These are phyloP conservation scores for Ostrea denselamellosa DNA, from an alignment of 1,140 invertebrate species.

Conservation along the genomic window DNA sequence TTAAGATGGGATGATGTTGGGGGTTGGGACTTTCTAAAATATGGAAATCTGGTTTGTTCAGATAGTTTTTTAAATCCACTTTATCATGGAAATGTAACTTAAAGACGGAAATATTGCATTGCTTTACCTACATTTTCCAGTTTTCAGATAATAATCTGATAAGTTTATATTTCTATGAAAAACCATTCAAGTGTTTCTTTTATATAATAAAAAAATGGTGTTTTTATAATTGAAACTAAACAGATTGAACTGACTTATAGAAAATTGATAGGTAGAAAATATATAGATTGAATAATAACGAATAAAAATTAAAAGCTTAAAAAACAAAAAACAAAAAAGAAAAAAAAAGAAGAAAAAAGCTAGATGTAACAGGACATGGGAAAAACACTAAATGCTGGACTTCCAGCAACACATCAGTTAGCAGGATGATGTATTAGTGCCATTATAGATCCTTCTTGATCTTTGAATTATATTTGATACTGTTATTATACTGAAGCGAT, in stretches of 20 bases:
- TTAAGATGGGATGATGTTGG: too few relatives aligned
- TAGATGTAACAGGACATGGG: not conserved
- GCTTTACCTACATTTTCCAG: not conserved
- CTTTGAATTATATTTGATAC: not conserved
- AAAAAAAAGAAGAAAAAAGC: too few relatives aligned
- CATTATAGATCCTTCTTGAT: not conserved
- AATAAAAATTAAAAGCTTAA: too few relatives aligned
- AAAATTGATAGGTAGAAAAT: not conserved
- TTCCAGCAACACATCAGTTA: not conserved
- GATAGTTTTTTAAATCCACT: not conserved
- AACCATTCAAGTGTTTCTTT: not conserved
- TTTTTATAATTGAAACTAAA: not conserved
- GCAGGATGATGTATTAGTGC: not conserved
- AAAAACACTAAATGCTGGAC: not conserved
- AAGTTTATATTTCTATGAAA: not conserved
- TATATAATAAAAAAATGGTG: too few relatives aligned
- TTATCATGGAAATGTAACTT: not conserved
- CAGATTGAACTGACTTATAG: not conserved
- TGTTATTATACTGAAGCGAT: not conserved
- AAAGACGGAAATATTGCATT: not conserved
- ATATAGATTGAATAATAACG: not conserved
- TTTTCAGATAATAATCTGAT: not conserved
- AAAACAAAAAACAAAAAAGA: too few relatives aligned
- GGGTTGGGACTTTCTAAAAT: too few relatives aligned
- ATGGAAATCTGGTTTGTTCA: not conserved